A percentile compares a stretch with the other conserved stretches of the same genome.
Conservation (phyloP, 2,888 invertebrate genomes). For the Leucophenga maculata region DNA sequence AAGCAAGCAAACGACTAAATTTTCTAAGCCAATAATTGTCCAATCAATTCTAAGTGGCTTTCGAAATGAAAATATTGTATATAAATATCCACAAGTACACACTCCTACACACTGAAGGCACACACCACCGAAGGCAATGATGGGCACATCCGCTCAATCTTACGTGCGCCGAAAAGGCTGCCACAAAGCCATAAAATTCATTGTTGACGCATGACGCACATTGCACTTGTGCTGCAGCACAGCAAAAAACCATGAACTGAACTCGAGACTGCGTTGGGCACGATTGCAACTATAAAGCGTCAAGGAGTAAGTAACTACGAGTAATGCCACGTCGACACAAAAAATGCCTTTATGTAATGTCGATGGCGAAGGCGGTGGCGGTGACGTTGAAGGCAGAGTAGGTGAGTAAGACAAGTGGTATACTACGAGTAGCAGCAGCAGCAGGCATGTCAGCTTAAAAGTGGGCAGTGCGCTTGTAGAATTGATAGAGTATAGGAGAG, state of each 20-base stretch:
- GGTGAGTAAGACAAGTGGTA: neutral
- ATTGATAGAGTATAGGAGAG: neutral
- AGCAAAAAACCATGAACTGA: neutral
- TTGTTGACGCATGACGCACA: constrained; percentile 50
- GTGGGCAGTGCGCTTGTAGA: neutral
- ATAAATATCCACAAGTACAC: constrained; percentile 39
- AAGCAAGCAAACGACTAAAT: constrained; percentile 29
- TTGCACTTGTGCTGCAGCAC: constrained; percentile 9
- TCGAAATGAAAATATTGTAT: constrained; percentile 49
- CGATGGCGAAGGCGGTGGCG: no score
- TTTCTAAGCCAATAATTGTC: constrained; percentile 57
- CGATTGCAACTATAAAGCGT: neutral
- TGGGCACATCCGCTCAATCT: neutral
- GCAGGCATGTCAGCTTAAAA: neutral
- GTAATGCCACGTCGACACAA: neutral
- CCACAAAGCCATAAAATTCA: constrained; percentile 50
- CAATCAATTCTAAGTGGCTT: constrained; percentile 59
- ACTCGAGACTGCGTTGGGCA: neutral
- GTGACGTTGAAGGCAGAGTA: neutral
- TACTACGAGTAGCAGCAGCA: no score
- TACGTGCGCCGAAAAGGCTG: no score
- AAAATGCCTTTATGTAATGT: neutral
- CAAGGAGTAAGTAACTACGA: constrained; percentile 19
- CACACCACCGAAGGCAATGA: constrained; percentile 9
- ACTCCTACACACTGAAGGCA: neutral